phyloP scores from a whole-genome alignment of 2,113 vertebrate genomes.

The Embiotoca jacksoni region DNA sequence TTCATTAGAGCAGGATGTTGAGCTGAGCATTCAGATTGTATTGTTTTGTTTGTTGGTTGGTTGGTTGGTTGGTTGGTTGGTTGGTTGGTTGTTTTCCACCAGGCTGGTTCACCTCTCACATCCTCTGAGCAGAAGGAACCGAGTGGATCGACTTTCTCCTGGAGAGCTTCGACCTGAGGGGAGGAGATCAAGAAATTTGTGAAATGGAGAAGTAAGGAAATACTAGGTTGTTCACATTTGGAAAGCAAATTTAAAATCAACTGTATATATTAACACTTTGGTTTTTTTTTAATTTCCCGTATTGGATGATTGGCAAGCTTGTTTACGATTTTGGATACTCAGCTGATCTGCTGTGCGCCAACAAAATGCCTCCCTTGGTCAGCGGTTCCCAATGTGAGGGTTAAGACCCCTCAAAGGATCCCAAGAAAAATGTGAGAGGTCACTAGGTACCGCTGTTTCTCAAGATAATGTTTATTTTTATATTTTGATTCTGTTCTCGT shows the following conservation, averaged over 20 bases:
- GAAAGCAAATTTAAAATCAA: not conserved
- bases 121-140: slow-evolving; percentile 85
- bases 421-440: no score
- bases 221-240: not conserved
- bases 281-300: not conserved
- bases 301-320: not conserved
- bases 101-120: slow-evolving; percentile 83
- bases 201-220: not conserved
- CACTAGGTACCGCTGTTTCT: not conserved
- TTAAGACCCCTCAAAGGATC: no score
- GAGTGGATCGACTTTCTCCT: slow-evolving; percentile 93
- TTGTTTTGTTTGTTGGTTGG: slow-evolving; percentile 32
- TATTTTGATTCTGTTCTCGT: not conserved
- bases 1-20: slow-evolving; percentile 55
- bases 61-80: no score
- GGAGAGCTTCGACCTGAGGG: slow-evolving; percentile 93
- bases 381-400: no score
- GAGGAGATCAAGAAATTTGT: not conserved
- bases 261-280: no score
- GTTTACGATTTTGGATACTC: not conserved
- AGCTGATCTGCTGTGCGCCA: no score
- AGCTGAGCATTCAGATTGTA: slow-evolving; percentile 67
- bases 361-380: no score
- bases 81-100: slow-evolving; percentile 30
- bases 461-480: no score